Evolutionary conservation across 2,113 vertebrate genomes (phyloP).

Genomic region (Coreoperca whiteheadi): DNA sequence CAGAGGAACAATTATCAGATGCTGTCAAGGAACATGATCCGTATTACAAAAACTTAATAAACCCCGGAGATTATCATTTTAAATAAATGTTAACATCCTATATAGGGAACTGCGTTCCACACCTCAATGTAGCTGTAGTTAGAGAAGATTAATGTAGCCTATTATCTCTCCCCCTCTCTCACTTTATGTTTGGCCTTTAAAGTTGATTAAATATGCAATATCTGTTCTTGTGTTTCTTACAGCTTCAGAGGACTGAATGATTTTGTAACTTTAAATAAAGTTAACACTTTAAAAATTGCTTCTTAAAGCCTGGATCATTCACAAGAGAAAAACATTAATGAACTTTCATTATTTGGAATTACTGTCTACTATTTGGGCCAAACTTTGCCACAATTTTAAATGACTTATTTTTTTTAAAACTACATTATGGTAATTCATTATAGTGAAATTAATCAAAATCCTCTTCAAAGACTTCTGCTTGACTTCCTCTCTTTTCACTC

Average conservation of each 20-base stretch:
- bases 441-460: neutral
- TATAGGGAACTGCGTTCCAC: neutral
- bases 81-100: neutral
- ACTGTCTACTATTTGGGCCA: neutral
- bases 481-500: neutral
- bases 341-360: conserved; percentile 7
- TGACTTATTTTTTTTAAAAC: neutral
- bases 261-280: conserved; percentile 34
- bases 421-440: neutral
- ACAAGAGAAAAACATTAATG: neutral
- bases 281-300: neutral
- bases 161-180: neutral
- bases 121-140: neutral
- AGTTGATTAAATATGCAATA: conserved; percentile 44
- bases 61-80: neutral
- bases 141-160: conserved; percentile 1
- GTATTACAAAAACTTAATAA: neutral
- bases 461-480: neutral
- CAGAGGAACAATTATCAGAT: neutral
- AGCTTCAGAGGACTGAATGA: conserved; percentile 28
- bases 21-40: neutral
- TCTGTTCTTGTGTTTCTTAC: conserved; percentile 22
- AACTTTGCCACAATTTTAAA: neutral
- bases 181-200: neutral
- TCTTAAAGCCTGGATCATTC: conserved; percentile 4